A percentile compares a stretch with the other conserved stretches of the same genome.
These are phyloP conservation scores for Dolomedes plantarius DNA, from an alignment of 2,888 invertebrate genomes.

Conservation along the genomic window DNA sequence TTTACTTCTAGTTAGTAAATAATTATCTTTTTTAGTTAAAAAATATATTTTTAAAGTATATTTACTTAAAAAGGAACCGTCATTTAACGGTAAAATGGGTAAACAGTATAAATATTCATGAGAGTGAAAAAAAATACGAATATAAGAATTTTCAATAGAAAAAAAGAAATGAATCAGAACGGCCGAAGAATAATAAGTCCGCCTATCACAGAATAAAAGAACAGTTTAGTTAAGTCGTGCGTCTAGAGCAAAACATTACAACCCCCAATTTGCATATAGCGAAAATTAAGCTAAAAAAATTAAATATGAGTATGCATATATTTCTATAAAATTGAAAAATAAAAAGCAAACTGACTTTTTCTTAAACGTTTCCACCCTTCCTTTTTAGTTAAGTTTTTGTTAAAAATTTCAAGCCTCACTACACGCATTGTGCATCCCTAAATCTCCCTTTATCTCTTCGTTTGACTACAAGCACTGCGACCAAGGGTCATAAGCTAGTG, in stretches of 20 bases:
- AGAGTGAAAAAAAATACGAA: not conserved
- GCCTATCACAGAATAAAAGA: not conserved
- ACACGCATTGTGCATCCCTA: not conserved
- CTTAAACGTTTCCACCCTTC: too few species aligned
- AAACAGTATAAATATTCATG: conserved; percentile 6
- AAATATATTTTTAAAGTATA: not conserved
- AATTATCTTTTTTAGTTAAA: too few species aligned
- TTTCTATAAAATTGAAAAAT: not conserved
- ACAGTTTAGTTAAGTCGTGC: conserved; percentile 2
- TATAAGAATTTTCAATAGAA: not conserved
- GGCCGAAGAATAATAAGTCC: not conserved
- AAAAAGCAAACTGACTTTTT: not conserved
- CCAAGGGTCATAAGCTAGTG: conserved; percentile 6
- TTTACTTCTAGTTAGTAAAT: too few species aligned
- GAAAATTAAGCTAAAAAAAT: not conserved
- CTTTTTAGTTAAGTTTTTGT: not conserved
- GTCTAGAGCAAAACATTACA: not conserved
- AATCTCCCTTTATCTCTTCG: conserved; percentile 5
- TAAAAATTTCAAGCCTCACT: not conserved
- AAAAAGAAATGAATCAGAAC: not conserved
- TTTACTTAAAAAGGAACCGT: not conserved
- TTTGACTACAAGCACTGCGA: not conserved
- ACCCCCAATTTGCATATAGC: conserved; percentile 4
- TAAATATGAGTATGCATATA: not conserved
- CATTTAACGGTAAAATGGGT: not conserved